phyloP scores from a whole-genome alignment of 1,140 invertebrate genomes.

The Bombus picipes region DNA sequence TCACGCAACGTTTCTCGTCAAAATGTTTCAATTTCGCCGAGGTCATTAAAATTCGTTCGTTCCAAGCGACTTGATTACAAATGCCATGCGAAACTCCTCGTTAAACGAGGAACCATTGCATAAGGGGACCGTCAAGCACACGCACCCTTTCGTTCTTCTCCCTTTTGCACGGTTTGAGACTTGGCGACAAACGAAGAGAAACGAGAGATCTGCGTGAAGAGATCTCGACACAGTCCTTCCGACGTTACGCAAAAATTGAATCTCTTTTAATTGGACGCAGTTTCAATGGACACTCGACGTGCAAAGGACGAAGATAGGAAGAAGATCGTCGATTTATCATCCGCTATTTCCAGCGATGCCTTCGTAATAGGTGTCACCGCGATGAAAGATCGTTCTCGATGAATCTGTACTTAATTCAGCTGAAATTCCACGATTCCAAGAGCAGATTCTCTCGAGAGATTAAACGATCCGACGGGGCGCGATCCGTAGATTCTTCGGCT shows the following conservation, averaged over 20 bases:
- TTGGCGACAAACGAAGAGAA: too few relatives aligned
- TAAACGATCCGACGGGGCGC: not conserved
- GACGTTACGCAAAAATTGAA: constrained; percentile 31
- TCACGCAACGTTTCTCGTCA: not conserved
- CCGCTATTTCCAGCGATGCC: not conserved
- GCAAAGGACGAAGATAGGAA: not conserved
- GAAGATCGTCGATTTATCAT: constrained; percentile 18
- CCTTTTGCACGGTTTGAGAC: too few relatives aligned
- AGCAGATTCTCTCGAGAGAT: constrained; percentile 1
- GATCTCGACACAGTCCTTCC: constrained; percentile 5
- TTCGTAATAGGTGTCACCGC: constrained; percentile 26
- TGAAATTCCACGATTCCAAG: constrained; percentile 17
- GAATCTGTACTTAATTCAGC: constrained; percentile 35
- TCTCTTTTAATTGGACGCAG: constrained; percentile 28
- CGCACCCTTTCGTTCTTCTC: not conserved
- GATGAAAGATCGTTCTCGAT: constrained; percentile 28
- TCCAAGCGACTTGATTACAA: constrained; percentile 45
- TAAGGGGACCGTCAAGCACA: not conserved
- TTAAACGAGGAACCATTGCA: constrained; percentile 50
- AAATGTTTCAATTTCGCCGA: not conserved
- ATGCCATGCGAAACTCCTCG: constrained; percentile 50
- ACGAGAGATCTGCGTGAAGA: not conserved
- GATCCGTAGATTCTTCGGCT: constrained; percentile 24
- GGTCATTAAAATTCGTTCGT: constrained; percentile 59
- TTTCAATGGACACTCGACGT: constrained; percentile 19